These are phyloP conservation scores for Drosophila rhopaloa DNA, from an alignment of 1,140 invertebrate species.

Conservation along the genomic window DNA sequence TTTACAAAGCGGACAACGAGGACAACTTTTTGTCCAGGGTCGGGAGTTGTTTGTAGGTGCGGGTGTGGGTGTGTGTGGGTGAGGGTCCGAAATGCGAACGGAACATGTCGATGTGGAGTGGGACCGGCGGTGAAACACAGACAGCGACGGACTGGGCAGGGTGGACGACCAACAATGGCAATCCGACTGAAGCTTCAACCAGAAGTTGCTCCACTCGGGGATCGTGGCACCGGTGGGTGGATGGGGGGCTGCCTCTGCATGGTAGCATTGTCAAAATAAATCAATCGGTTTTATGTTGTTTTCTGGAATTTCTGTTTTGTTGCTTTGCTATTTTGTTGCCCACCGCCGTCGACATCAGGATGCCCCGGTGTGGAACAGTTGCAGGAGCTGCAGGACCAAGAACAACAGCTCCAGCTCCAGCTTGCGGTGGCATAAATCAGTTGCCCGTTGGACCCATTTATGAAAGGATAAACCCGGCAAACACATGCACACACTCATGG, in stretches of 20 bases:
- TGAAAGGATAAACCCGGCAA: constrained; percentile 72
- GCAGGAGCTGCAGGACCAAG: constrained; percentile 28
- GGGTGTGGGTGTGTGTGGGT: constrained; percentile 1
- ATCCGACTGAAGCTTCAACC: constrained; percentile 16
- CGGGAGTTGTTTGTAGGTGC: neutral
- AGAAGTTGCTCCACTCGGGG: constrained; percentile 20
- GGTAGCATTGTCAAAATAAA: constrained; percentile 83
- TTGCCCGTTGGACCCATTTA: constrained; percentile 75
- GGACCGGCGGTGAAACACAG: constrained; percentile 1
- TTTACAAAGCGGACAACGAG: constrained; percentile 71
- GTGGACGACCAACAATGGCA: constrained; percentile 40
- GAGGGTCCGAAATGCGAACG: constrained; percentile 74
- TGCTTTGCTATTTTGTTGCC: constrained; percentile 73
- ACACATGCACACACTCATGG: constrained; percentile 19
- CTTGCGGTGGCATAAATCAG: constrained; percentile 82
- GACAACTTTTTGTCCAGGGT: constrained; percentile 58
- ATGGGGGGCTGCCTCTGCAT: constrained; percentile 15
- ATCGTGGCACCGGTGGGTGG: constrained; percentile 23
- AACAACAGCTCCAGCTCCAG: constrained; percentile 48
- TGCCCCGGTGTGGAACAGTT: constrained; percentile 51
- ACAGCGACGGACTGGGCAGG: constrained; percentile 11
- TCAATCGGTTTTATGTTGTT: constrained; percentile 84
- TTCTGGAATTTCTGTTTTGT: constrained; percentile 81
- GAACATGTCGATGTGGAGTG: constrained; percentile 62
- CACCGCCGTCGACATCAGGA: constrained; percentile 54